Conservation (phyloP, 2,113 vertebrate species). For the Sinosuthora webbiana region DNA sequence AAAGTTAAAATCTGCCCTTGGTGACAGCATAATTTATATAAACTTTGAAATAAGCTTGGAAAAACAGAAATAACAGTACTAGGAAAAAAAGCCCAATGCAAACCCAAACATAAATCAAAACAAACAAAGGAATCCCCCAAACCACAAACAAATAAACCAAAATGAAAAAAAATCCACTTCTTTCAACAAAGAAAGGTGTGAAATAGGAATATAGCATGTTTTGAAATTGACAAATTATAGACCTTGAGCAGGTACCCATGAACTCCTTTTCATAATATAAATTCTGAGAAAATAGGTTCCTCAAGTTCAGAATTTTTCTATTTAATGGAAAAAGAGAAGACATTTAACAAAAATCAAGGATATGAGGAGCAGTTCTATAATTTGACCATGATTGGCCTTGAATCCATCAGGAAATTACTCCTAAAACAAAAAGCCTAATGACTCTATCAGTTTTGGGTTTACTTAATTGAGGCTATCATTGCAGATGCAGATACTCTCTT, state of each 20-base stretch:
- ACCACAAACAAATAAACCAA: not conserved
- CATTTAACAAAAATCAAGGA: not conserved
- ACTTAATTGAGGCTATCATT: not conserved
- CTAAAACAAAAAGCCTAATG: not conserved
- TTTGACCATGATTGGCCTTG: not conserved
- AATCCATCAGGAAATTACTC: not conserved
- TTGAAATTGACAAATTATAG: not conserved
- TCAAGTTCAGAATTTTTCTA: not conserved
- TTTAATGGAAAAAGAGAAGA: not conserved
- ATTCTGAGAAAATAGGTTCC: not conserved
- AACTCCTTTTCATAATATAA: not conserved
- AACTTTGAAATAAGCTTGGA: not conserved
- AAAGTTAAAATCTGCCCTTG: not conserved
- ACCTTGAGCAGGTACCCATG: not conserved
- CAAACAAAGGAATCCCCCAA: not conserved
- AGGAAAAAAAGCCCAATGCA: not conserved
- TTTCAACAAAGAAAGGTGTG: not conserved
- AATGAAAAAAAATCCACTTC: accelerated
- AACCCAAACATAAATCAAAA: not conserved
- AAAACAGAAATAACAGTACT: not conserved
- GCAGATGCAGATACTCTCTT: not conserved
- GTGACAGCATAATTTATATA: not conserved
- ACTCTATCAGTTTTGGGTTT: not conserved
- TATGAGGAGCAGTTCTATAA: not conserved
- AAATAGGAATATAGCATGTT: not conserved